Evolutionary conservation across 2,888 invertebrate genomes (phyloP).

Genomic region (Parnassius glacialis): DNA sequence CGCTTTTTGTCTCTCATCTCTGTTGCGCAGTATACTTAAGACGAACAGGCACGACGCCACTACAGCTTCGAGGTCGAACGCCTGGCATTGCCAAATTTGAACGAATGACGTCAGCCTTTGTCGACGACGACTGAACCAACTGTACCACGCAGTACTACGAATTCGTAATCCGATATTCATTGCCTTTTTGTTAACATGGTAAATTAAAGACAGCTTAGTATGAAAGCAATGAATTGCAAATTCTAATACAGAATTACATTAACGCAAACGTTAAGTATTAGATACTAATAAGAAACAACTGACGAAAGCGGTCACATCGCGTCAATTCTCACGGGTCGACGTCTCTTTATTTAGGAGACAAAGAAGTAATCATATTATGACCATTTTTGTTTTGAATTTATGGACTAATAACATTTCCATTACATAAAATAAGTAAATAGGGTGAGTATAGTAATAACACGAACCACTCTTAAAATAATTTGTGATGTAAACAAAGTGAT

Average conservation of each 20-base stretch:
- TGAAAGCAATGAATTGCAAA: constrained; percentile 17
- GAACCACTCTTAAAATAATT: neutral
- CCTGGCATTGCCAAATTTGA: constrained; percentile 71
- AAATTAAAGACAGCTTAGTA: constrained; percentile 2
- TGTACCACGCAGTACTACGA: constrained; percentile 7
- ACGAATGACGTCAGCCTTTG: constrained; percentile 51
- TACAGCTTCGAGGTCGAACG: constrained; percentile 62
- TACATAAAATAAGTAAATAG: neutral
- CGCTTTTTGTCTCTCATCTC: constrained; percentile 29
- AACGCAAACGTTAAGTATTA: constrained; percentile 34
- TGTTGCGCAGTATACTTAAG: constrained; percentile 38
- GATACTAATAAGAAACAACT: constrained; percentile 40
- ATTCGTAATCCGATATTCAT: constrained; percentile 12
- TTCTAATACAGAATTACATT: constrained; percentile 19
- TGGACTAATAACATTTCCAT: neutral
- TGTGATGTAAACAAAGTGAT: constrained; percentile 15
- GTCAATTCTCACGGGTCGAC: constrained; percentile 46
- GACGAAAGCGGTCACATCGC: constrained; percentile 55
- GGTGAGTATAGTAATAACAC: neutral
- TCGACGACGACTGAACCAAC: constrained; percentile 17
- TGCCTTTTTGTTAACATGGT: constrained; percentile 4
- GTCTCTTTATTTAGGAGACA: constrained; percentile 49
- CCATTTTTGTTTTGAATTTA: constrained; percentile 16
- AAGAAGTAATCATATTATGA: constrained; percentile 48
- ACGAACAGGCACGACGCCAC: constrained; percentile 40